Evolutionary conservation across 2,888 invertebrate genomes (phyloP), one percentile per base, ranked within the genome.

Genomic region (Galerucella nymphaeae): DNA sequence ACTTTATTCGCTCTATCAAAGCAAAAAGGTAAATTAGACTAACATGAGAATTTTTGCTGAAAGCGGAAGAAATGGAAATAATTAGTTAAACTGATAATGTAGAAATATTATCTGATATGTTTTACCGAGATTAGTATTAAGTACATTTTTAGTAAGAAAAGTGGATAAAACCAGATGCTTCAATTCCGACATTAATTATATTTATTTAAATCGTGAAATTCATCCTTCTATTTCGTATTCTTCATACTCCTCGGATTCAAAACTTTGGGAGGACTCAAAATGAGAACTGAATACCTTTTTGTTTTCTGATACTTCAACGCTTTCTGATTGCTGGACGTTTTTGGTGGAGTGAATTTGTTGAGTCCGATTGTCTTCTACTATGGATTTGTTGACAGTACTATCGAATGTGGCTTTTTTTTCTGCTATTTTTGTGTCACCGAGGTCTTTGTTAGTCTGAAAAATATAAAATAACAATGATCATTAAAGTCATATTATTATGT

Each of bases 201-300:
- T 2, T 23, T 42, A 57, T 57, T 16, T 2, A 20, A 16, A 59
- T 10, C 23, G 23, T 48, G 30, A 13, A 66, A 57, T 50, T 81
- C 76, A 83, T 73, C 80, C 82, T 70, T 84, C 84, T 42, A 80
- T 76, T 79, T 85, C 86, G 78, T 83, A 86, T 79, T 87, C 87
- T 78, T 85, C 85, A 23, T 82, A 81, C 79, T 86, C 86, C 81
- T 87, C 87, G 80, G 85, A 84, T 66, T 85, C 84, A 75, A 83
- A 86, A 78, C 85, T 86, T 77, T 85, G 83, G 30, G 86, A 85
- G 48, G 85, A 85, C 70, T 85, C 84, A 67, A 84, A 81, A 78
- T 83, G 83, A 65, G 84, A 80, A 20, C 81, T 80, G 73, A 84
- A 83, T 82, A 86, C 85, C 83, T 85, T 82, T 69, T 83, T 81